Evolutionary conservation across 2,113 vertebrate species (phyloP).

Genomic region (Monopterus albus): DNA sequence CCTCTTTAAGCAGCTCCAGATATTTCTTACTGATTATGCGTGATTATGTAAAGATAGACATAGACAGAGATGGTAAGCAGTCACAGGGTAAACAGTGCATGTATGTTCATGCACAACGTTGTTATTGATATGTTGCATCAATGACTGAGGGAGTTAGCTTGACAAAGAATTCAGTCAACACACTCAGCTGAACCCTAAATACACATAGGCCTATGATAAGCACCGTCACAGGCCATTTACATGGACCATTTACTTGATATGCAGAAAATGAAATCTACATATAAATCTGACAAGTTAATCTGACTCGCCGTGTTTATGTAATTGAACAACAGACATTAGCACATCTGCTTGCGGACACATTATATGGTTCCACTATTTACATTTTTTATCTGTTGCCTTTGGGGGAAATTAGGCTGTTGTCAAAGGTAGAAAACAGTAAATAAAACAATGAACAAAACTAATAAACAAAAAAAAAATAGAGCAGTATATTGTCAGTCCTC

Average conservation of each 20-base stretch:
- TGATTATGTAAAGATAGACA: constrained; percentile 26
- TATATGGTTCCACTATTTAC: constrained; percentile 50
- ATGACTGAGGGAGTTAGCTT: constrained; percentile 46
- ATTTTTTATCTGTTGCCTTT: constrained; percentile 57
- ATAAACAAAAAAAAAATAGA: too few relatives aligned
- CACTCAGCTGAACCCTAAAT: constrained; percentile 64
- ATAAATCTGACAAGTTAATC: constrained; percentile 71
- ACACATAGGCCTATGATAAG: constrained; percentile 62
- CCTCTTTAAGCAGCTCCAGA: constrained; percentile 17
- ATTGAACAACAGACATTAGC: constrained; percentile 58
- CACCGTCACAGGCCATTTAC: constrained; percentile 67
- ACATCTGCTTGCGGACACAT: constrained; percentile 71
- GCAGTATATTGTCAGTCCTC: too few relatives aligned
- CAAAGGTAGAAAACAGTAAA: constrained; percentile 61
- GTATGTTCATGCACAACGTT: constrained; percentile 14
- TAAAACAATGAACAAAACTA: constrained; percentile 57
- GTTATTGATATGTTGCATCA: constrained; percentile 26
- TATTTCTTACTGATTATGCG: not conserved
- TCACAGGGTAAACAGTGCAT: constrained; percentile 20
- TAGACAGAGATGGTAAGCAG: constrained; percentile 13
- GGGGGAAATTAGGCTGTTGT: constrained; percentile 59
- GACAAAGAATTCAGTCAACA: constrained; percentile 55
- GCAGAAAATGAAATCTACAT: constrained; percentile 68
- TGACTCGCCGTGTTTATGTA: constrained; percentile 45
- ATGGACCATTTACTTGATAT: constrained; percentile 67